Evolutionary conservation across 2,888 invertebrate genomes (phyloP).

Genomic region (Drosophila ezoana): DNA sequence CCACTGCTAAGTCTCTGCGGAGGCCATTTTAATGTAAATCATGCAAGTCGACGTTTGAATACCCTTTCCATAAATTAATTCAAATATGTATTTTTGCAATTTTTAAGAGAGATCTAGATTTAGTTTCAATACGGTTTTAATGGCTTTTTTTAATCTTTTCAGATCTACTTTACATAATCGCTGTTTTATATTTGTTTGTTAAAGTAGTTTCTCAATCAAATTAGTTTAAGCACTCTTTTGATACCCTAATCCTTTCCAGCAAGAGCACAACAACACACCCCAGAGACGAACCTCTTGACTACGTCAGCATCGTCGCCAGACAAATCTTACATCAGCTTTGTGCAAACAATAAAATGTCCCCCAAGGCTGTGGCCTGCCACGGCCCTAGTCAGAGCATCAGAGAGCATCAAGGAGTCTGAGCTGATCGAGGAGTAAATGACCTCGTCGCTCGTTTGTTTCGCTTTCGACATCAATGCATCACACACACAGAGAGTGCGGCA

Average conservation of each 20-base stretch:
- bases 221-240: slow-evolving; percentile 1
- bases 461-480: slow-evolving; percentile 82
- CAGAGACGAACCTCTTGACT: slow-evolving; percentile 45
- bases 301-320: slow-evolving; percentile 43
- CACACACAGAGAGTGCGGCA: slow-evolving; percentile 24
- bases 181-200: neutral
- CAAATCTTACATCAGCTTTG: slow-evolving; percentile 78
- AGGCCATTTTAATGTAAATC: slow-evolving; percentile 13
- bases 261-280: slow-evolving; percentile 60
- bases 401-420: slow-evolving; percentile 28
- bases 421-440: slow-evolving; percentile 75
- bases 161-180: neutral
- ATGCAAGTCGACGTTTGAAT: slow-evolving; percentile 11
- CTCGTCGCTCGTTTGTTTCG: slow-evolving; percentile 80
- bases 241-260: slow-evolving; percentile 31
- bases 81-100: neutral
- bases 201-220: neutral
- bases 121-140: too few relatives aligned
- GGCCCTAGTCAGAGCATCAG: slow-evolving; percentile 31
- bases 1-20: slow-evolving; percentile 66
- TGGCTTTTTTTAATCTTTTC: neutral
- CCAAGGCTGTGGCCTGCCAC: slow-evolving; percentile 70
- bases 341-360: slow-evolving; percentile 84
- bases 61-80: slow-evolving; percentile 20
- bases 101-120: too few relatives aligned